These are phyloP conservation scores for Lateolabrax maculatus DNA, from an alignment of 2,797 vertebrate genomes.

Conservation along the genomic window DNA sequence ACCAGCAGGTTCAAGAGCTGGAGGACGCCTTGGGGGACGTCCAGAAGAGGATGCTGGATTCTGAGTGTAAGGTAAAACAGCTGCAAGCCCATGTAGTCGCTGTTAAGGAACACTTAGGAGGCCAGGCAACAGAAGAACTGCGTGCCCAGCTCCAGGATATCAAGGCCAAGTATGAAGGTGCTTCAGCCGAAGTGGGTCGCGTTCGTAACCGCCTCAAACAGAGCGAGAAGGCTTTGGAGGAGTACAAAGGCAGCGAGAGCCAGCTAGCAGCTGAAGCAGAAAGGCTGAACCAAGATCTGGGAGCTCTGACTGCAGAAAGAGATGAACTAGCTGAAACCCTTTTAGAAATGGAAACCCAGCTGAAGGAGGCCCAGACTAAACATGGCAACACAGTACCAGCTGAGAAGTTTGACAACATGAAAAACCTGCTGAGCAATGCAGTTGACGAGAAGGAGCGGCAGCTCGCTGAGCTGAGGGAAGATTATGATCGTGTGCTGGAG, in stretches of 20 bases:
- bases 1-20: constrained; percentile 92
- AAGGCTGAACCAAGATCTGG: constrained; percentile 87
- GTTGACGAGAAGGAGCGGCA: constrained; percentile 91
- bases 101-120: constrained; percentile 93
- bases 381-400: constrained; percentile 80
- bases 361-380: constrained; percentile 84
- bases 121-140: constrained; percentile 88
- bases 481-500: constrained; percentile 87
- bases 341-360: constrained; percentile 81
- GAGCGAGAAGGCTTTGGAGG: constrained; percentile 91
- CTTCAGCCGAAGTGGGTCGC: constrained; percentile 93
- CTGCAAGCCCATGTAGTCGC: constrained; percentile 96
- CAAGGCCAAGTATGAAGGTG: constrained; percentile 94
- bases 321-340: constrained; percentile 82
- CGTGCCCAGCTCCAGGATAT: constrained; percentile 91
- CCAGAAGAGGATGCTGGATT: constrained; percentile 98
- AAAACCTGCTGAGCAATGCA: constrained; percentile 88
- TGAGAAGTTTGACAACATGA: constrained; percentile 95
- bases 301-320: constrained; percentile 79
- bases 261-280: constrained; percentile 89
- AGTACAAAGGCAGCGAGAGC: constrained; percentile 91
- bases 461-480: constrained; percentile 87
- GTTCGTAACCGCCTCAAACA: constrained; percentile 94
- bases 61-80: constrained; percentile 96
- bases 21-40: constrained; percentile 96